These are phyloP conservation scores for Puntigrus tetrazona DNA, from an alignment of 2,113 vertebrate species.

Conservation along the genomic window DNA sequence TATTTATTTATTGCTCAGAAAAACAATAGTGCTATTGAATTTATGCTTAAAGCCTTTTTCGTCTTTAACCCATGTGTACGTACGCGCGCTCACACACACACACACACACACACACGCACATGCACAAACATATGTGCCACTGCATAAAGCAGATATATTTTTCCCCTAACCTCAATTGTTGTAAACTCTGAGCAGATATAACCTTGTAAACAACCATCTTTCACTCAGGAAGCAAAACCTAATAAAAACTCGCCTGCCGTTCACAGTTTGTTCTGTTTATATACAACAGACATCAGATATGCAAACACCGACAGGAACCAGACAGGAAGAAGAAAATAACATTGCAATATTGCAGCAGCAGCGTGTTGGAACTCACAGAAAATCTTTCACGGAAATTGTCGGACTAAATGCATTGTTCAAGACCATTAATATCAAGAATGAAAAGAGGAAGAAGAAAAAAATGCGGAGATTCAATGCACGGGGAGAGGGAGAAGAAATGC, in stretches of 20 bases:
- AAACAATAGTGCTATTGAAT: too few relatives aligned
- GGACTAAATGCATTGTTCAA: slow-evolving; percentile 12
- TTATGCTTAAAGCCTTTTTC: too few relatives aligned
- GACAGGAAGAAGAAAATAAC: slow-evolving; percentile 15
- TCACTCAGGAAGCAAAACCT: slow-evolving; percentile 21
- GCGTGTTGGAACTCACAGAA: not conserved
- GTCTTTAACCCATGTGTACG: too few relatives aligned
- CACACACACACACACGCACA: too few relatives aligned
- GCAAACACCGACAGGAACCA: slow-evolving; percentile 19
- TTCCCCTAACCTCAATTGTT: not conserved
- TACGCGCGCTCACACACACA: too few relatives aligned
- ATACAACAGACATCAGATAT: slow-evolving; percentile 14
- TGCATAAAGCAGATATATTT: not conserved
- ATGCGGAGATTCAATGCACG: not conserved
- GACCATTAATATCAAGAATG: slow-evolving; percentile 9
- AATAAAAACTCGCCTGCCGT: slow-evolving; percentile 11
- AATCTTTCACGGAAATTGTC: not conserved
- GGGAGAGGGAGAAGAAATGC: not conserved
- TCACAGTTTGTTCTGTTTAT: slow-evolving; percentile 24
- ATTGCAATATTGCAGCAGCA: not conserved
- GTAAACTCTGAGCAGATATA: slow-evolving; percentile 14
- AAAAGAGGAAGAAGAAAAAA: not conserved
- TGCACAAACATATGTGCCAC: not conserved
- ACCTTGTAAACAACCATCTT: slow-evolving; percentile 28
- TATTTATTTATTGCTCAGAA: too few relatives aligned